Evolutionary conservation across 2,888 invertebrate genomes (phyloP).

Genomic region (Lithophane socia): DNA sequence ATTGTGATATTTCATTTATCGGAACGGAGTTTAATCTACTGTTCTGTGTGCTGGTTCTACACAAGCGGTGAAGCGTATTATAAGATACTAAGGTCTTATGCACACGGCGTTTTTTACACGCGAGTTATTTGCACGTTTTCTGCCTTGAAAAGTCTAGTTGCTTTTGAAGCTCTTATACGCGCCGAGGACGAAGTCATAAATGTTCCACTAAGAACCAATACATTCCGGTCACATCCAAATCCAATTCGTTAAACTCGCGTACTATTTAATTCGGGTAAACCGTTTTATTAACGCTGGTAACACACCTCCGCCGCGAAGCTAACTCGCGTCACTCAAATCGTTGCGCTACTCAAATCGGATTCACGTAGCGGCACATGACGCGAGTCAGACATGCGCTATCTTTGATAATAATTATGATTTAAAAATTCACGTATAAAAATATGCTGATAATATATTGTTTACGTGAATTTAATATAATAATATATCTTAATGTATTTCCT

Average conservation of each 20-base stretch:
- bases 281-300: background rate
- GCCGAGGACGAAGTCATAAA: background rate
- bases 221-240: background rate
- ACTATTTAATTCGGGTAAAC: background rate
- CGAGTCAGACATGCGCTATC: too few relatives aligned
- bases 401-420: too few relatives aligned
- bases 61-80: background rate
- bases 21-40: too few relatives aligned
- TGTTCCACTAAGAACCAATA: background rate
- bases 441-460: background rate
- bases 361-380: too few relatives aligned
- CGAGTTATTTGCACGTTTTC: background rate
- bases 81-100: background rate
- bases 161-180: background rate
- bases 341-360: too few relatives aligned
- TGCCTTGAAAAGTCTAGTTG: background rate
- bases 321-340: too few relatives aligned
- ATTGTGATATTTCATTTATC: conserved; percentile 1
- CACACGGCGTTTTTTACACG: background rate
- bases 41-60: background rate
- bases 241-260: too few relatives aligned
- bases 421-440: background rate
- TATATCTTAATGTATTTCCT: background rate
- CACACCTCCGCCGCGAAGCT: too few relatives aligned
- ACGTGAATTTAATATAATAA: too few relatives aligned